Evolutionary conservation across 1,140 invertebrate species (phyloP).

Genomic region (Centruroides sculpturatus): DNA sequence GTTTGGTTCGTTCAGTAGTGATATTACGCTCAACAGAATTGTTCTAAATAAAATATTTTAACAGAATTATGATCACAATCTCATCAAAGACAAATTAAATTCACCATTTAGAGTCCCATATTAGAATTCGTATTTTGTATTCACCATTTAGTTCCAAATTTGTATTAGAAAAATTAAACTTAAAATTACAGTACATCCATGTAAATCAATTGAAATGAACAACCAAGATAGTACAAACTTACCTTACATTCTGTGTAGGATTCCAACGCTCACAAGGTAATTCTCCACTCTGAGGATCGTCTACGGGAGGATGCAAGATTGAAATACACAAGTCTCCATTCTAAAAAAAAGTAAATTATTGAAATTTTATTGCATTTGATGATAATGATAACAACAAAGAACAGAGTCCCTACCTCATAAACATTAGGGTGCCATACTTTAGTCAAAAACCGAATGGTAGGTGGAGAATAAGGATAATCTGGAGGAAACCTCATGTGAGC

Average conservation of each 20-base stretch:
- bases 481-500: constrained; percentile 94
- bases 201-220: no score
- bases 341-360: constrained; percentile 36
- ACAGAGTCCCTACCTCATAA: constrained; percentile 79
- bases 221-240: constrained; percentile 11
- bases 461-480: constrained; percentile 97
- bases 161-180: no score
- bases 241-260: constrained; percentile 96
- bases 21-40: constrained; percentile 94
- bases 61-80: no score
- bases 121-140: no score
- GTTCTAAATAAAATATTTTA: constrained; percentile 46
- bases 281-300: constrained; percentile 97
- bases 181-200: no score
- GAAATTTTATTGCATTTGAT: background rate
- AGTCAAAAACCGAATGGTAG: constrained; percentile 90
- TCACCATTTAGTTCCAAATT: no score
- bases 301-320: constrained; percentile 95
- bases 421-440: constrained; percentile 99
- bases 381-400: background rate
- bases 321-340: constrained; percentile 99
- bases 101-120: no score
- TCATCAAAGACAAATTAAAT: no score
- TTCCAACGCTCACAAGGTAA: constrained; percentile 99
- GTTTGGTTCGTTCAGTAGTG: constrained; percentile 98